Conservation (phyloP, 2,888 invertebrate species). For the Drosophila nigricruria region DNA sequence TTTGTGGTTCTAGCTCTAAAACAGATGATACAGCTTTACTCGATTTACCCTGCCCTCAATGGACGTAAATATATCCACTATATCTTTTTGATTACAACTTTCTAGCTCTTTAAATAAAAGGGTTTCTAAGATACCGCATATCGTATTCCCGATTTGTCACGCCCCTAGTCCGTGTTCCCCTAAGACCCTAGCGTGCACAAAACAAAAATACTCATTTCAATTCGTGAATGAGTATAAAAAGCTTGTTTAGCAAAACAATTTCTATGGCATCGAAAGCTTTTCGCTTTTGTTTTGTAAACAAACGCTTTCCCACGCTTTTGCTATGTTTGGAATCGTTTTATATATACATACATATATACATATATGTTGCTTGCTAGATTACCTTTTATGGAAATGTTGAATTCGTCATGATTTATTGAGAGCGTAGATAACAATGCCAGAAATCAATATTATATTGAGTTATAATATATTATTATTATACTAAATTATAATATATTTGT, state of each 20-base stretch:
- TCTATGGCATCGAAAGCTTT: neutral
- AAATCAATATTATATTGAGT: neutral
- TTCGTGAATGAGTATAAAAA: neutral
- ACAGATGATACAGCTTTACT: too few species aligned
- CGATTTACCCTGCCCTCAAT: too few species aligned
- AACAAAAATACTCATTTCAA: neutral
- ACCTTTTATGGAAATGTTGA: slow-evolving; percentile 1
- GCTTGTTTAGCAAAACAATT: neutral
- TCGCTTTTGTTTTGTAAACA: neutral
- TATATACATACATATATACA: neutral
- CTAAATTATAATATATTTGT: neutral
- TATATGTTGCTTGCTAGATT: neutral
- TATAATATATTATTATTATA: neutral
- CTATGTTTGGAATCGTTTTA: neutral
- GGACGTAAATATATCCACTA: too few species aligned
- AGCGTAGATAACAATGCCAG: neutral
- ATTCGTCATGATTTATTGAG: too few species aligned
- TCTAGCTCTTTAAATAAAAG: too few species aligned
- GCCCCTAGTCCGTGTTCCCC: too few species aligned
- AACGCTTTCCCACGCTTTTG: neutral
- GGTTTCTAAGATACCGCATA: too few species aligned
- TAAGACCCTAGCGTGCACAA: too few species aligned
- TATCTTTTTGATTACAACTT: too few species aligned
- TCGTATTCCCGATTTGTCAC: too few species aligned
- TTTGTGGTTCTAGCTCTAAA: too few species aligned